Conservation (phyloP, 2,888 invertebrate species). For the Lasioglossum zephyrum region DNA sequence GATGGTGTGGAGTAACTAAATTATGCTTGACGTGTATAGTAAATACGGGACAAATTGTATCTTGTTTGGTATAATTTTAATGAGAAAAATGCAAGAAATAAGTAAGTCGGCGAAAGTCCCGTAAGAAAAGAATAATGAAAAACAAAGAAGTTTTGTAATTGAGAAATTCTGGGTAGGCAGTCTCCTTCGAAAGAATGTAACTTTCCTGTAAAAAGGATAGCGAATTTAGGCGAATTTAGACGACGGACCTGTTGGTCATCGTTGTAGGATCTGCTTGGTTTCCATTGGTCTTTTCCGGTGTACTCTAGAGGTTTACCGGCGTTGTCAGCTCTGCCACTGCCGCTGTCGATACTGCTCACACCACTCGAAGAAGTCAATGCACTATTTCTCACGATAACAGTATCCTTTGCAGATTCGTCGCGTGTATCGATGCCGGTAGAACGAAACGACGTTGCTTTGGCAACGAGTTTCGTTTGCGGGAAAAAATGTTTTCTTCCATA, state of each 20-base stretch:
- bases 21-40: no score
- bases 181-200: no score
- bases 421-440: constrained; percentile 71
- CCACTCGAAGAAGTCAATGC: constrained; percentile 74
- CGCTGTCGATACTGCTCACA: constrained; percentile 77
- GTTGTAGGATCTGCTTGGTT: constrained; percentile 40
- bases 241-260: constrained; percentile 70
- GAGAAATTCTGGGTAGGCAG: no score
- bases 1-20: no score
- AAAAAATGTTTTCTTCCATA: constrained; percentile 71
- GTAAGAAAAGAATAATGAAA: no score
- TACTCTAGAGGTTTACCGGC: constrained; percentile 21
- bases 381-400: constrained; percentile 53
- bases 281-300: constrained; percentile 45
- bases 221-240: constrained; percentile 17
- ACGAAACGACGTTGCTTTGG: constrained; percentile 76
- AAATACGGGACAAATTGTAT: no score
- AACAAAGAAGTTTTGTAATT: no score
- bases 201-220: constrained; percentile 2
- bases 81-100: no score
- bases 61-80: no score
- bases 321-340: constrained; percentile 48
- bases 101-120: no score
- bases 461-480: constrained; percentile 41
- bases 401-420: constrained; percentile 68